Percentiles rank a stretch among this genome's conserved stretches.
Evolutionary conservation across 2,113 vertebrate genomes (phyloP).

Genomic region (Plecotus auritus): DNA sequence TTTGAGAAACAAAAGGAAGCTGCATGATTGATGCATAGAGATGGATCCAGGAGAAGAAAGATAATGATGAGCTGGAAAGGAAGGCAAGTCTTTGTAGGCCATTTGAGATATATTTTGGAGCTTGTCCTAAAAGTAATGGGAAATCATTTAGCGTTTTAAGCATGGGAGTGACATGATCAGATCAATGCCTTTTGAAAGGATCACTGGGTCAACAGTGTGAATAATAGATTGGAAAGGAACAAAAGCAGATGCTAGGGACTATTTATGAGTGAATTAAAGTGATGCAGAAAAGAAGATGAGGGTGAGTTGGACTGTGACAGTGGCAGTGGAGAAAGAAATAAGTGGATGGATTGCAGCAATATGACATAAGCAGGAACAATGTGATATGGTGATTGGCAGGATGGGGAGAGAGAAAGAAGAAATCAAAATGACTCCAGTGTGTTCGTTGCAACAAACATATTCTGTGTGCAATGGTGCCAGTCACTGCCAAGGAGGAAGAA

Average conservation of each 20-base stretch:
- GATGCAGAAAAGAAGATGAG: background rate
- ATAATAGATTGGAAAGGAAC: conserved; percentile 8
- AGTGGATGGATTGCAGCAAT: no score
- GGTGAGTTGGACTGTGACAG: background rate
- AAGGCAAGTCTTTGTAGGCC: background rate
- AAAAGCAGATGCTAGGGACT: background rate
- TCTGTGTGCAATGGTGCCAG: background rate
- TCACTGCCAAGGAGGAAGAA: background rate
- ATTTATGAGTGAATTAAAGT: background rate
- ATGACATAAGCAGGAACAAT: background rate
- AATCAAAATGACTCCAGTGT: background rate
- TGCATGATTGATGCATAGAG: background rate
- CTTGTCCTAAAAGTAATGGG: conserved; percentile 18
- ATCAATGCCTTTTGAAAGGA: conserved; percentile 1
- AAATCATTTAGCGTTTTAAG: conserved; percentile 31
- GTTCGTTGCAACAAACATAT: background rate
- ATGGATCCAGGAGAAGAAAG: background rate
- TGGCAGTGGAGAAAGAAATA: background rate
- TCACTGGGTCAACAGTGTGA: background rate
- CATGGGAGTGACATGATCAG: background rate
- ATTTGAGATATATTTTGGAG: conserved; percentile 6
- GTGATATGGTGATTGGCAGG: background rate
- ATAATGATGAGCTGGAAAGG: background rate
- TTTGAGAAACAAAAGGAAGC: background rate
- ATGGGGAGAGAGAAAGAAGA: background rate